Evolutionary conservation across 2,113 vertebrate genomes (phyloP).

Genomic region (Butastur rufipennis): DNA sequence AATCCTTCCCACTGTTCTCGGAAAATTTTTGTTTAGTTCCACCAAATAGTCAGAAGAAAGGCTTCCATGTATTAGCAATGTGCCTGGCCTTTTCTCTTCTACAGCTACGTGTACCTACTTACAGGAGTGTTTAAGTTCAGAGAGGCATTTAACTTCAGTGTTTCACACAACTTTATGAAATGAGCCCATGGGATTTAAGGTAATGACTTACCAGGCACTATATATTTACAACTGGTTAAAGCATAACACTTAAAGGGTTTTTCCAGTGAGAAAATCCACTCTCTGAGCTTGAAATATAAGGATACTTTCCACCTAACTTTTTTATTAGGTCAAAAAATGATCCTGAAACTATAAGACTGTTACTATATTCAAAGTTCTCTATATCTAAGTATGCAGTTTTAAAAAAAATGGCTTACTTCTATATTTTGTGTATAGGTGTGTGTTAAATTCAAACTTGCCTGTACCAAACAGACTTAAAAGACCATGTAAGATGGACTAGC

Average conservation of each 20-base stretch:
- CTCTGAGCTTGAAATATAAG: background rate
- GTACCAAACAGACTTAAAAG: background rate
- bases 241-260: background rate
- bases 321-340: background rate
- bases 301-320: background rate
- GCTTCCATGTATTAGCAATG: background rate
- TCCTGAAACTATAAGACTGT: background rate
- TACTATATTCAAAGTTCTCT: background rate
- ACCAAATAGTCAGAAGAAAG: background rate
- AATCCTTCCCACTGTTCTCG: background rate
- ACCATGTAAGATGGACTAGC: background rate
- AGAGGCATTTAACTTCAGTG: background rate
- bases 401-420: background rate
- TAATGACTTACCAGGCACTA: background rate
- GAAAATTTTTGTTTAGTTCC: background rate
- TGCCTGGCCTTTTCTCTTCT: background rate
- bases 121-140: background rate
- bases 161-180: background rate
- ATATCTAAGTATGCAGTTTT: background rate
- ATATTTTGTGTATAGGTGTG: background rate
- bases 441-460: background rate
- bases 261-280: background rate
- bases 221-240: background rate
- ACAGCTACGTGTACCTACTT: accelerated
- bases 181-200: background rate